Evolutionary conservation across 2,888 invertebrate genomes (phyloP).

Genomic region (Aspidapion aeneum): DNA sequence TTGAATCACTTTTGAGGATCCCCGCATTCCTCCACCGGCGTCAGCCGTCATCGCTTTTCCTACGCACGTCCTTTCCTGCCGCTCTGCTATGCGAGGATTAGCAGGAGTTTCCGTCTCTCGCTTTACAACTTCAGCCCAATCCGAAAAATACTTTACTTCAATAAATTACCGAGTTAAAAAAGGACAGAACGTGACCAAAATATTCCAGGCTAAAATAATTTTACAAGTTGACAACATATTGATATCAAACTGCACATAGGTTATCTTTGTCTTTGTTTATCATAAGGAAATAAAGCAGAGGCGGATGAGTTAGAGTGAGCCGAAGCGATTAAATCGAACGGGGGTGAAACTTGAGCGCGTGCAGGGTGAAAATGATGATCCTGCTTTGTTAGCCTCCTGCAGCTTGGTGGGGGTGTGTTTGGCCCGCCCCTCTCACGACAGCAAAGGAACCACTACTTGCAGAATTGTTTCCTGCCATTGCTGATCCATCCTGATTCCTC

Average conservation of each 20-base stretch:
- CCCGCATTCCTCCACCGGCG: background rate
- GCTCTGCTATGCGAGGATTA: no score
- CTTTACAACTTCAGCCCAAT: no score
- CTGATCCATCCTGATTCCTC: constrained; percentile 42
- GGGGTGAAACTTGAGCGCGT: constrained; percentile 16
- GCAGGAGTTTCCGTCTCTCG: no score
- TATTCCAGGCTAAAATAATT: no score
- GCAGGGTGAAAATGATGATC: constrained; percentile 34
- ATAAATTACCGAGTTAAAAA: no score
- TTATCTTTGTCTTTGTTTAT: no score
- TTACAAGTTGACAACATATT: no score
- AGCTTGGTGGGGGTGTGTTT: constrained; percentile 32
- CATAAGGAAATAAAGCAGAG: no score
- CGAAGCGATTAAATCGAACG: constrained; percentile 10
- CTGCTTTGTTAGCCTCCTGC: constrained; percentile 33
- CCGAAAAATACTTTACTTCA: no score
- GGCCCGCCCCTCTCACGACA: constrained; percentile 42
- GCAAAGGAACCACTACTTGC: constrained; percentile 51
- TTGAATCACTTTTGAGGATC: background rate
- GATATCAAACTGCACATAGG: no score
- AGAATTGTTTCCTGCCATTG: constrained; percentile 51
- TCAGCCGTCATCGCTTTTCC: background rate
- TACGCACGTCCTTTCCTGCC: background rate
- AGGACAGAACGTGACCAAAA: no score
- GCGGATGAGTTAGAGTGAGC: no score